Evolutionary conservation across 2,113 vertebrate genomes (phyloP).

Genomic region (Chaetodon auriga): DNA sequence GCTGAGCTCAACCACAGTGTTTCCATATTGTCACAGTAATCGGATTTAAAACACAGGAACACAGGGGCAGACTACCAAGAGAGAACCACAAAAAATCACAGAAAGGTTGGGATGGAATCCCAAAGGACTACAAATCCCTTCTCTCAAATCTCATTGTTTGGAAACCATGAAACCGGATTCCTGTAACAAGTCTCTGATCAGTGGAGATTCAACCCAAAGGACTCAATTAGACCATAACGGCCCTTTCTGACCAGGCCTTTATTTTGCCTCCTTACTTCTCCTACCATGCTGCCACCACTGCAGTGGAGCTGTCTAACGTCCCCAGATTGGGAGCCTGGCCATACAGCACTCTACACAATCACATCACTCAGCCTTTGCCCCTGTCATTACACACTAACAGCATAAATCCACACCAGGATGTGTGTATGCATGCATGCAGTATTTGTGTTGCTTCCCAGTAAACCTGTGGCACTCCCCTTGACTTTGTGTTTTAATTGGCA

Average conservation of each 20-base stretch:
- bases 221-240: constrained; percentile 87
- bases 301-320: constrained; percentile 68
- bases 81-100: constrained; percentile 72
- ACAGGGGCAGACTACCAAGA: constrained; percentile 74
- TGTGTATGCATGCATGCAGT: constrained; percentile 17
- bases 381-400: constrained; percentile 63
- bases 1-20: constrained; percentile 62
- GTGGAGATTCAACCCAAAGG: constrained; percentile 83
- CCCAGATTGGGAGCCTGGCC: constrained; percentile 61
- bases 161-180: constrained; percentile 87
- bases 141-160: constrained; percentile 87
- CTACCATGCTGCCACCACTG: constrained; percentile 65
- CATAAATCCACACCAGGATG: constrained; percentile 55
- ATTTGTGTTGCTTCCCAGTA: constrained; percentile 43
- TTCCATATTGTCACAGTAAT: constrained; percentile 79
- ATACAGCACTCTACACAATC: constrained; percentile 65
- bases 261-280: constrained; percentile 65
- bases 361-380: constrained; percentile 50
- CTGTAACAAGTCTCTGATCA: constrained; percentile 87
- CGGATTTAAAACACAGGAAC: constrained; percentile 80
- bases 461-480: constrained; percentile 64
- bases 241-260: constrained; percentile 79
- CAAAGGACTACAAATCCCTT: constrained; percentile 84
- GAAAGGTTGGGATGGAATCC: constrained; percentile 78
- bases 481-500: constrained; percentile 68